Conservation (phyloP, 2,113 vertebrate species). For the Antechinus flavipes region DNA sequence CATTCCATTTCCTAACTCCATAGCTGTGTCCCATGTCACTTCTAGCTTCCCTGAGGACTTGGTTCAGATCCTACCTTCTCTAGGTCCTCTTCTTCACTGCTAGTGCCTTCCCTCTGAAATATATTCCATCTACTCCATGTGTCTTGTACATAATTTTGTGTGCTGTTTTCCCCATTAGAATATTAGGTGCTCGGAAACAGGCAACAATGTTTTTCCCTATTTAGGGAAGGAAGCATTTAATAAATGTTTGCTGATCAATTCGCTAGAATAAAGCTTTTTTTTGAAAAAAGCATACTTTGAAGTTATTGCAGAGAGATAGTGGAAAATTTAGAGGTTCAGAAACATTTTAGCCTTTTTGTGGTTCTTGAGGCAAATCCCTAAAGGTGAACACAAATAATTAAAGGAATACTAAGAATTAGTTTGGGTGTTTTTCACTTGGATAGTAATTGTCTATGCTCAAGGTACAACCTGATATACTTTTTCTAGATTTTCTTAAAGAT, state of each 20-base stretch:
- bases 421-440: background rate
- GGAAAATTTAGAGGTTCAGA: background rate
- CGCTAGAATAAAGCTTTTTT: background rate
- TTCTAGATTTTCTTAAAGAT: too few species aligned
- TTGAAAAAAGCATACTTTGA: background rate
- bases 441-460: background rate
- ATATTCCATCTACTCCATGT: background rate
- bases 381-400: background rate
- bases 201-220: background rate
- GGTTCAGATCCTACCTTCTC: background rate
- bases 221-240: background rate
- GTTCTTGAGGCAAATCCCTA: background rate
- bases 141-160: background rate
- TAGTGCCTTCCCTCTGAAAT: background rate
- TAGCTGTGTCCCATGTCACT: background rate
- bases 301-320: background rate
- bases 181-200: background rate
- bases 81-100: background rate
- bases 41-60: background rate
- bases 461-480: background rate
- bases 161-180: background rate
- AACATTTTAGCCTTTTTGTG: background rate
- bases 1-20: background rate
- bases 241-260: background rate
- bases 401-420: background rate